These are phyloP conservation scores for Galendromus occidentalis DNA, from an alignment of 1,140 invertebrate species.

Conservation along the genomic window DNA sequence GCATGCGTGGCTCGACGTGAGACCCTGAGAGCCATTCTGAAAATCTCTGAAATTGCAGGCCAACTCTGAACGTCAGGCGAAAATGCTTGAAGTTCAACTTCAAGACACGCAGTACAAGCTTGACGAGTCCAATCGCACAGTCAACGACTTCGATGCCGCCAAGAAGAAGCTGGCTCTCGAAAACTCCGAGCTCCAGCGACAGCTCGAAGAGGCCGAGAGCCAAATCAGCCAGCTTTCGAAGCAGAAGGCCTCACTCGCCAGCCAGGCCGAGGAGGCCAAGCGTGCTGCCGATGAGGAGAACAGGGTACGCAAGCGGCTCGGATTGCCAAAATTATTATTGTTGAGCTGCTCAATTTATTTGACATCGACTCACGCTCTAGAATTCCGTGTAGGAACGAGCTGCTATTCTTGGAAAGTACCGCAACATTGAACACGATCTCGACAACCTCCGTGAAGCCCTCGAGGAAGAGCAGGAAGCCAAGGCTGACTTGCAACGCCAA, in stretches of 20 bases:
- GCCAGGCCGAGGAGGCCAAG: slow-evolving; percentile 91
- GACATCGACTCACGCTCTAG: no score
- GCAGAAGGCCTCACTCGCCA: slow-evolving; percentile 83
- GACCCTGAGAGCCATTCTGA: no score
- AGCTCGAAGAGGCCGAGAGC: slow-evolving; percentile 90
- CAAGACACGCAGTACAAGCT: slow-evolving; percentile 84
- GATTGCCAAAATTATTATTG: no score
- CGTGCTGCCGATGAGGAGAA: slow-evolving; percentile 87
- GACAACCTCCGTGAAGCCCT: slow-evolving; percentile 85
- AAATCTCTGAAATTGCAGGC: slow-evolving; percentile 37
- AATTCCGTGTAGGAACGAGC: slow-evolving; percentile 49
- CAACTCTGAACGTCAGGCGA: slow-evolving; percentile 86
- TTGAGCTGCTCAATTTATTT: no score
- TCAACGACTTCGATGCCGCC: slow-evolving; percentile 82
- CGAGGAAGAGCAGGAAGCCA: slow-evolving; percentile 89
- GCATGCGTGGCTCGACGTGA: no score
- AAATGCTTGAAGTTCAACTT: slow-evolving; percentile 80
- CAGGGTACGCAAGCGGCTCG: slow-evolving; percentile 35
- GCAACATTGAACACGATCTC: slow-evolving; percentile 90
- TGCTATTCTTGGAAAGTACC: slow-evolving; percentile 79
- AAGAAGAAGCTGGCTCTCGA: slow-evolving; percentile 95
- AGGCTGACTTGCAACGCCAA: slow-evolving; percentile 72
- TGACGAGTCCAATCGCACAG: slow-evolving; percentile 79
- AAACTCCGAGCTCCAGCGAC: slow-evolving; percentile 77
- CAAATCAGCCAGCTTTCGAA: slow-evolving; percentile 87